Percentiles rank a stretch among this genome's conserved stretches.
phyloP scores from a whole-genome alignment of 2,888 invertebrate genomes.

The Serripes groenlandicus region DNA sequence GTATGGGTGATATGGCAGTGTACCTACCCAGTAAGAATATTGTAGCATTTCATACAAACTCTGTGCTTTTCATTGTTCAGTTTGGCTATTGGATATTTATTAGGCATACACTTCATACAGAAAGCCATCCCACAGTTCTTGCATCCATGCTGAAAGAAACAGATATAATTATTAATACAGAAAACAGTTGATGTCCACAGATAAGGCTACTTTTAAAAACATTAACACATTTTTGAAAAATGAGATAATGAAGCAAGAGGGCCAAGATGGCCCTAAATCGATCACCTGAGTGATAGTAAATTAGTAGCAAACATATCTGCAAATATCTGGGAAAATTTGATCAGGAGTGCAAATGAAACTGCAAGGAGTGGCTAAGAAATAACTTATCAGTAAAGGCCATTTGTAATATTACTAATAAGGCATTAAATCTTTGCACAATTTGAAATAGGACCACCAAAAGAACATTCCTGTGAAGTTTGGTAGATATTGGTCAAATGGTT shows the following conservation, averaged over 20 bases:
- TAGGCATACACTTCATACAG: slow-evolving; percentile 93
- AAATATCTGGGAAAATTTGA: background rate
- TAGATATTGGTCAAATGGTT: no score
- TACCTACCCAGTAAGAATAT: slow-evolving; percentile 83
- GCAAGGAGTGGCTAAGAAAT: no score
- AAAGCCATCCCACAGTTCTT: slow-evolving; percentile 94
- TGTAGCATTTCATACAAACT: slow-evolving; percentile 89
- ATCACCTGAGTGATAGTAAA: background rate
- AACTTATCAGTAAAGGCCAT: no score
- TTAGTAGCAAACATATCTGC: background rate
- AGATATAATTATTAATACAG: background rate
- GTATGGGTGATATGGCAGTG: no score
- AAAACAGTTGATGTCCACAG: background rate
- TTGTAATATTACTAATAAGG: no score
- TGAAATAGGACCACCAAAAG: no score
- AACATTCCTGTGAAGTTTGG: no score
- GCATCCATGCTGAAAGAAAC: slow-evolving; percentile 91
- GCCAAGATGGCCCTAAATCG: background rate
- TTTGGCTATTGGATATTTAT: slow-evolving; percentile 90
- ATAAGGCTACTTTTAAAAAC: background rate
- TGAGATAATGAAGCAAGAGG: background rate
- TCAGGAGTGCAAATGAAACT: no score
- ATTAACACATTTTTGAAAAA: background rate
- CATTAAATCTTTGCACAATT: no score
- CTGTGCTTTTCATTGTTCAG: slow-evolving; percentile 89